These are phyloP conservation scores for Ariopsis seemanni DNA, from an alignment of 2,113 vertebrate genomes.

Conservation along the genomic window DNA sequence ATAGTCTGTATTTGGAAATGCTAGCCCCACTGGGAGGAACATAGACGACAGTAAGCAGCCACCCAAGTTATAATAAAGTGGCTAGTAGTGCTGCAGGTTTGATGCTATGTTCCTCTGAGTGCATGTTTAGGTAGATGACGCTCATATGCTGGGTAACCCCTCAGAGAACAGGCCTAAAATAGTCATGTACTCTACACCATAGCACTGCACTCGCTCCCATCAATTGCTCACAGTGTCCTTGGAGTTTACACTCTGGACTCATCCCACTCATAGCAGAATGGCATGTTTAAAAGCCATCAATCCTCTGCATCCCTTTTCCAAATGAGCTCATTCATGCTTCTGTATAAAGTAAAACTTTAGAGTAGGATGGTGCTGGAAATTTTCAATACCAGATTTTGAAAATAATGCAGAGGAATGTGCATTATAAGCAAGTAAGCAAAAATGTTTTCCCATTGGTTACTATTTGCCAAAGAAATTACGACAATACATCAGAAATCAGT, in stretches of 20 bases:
- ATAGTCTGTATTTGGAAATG: conserved; percentile 52
- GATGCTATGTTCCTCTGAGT: conserved; percentile 45
- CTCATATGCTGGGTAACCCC: conserved; percentile 48
- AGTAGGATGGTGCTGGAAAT: neutral
- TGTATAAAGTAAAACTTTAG: conserved; percentile 17
- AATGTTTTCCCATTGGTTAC: neutral
- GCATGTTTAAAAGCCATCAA: conserved; percentile 47
- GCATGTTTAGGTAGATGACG: conserved; percentile 39
- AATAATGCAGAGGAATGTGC: neutral
- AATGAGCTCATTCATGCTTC: conserved; percentile 46
- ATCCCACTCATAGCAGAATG: conserved; percentile 48
- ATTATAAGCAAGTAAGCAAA: neutral
- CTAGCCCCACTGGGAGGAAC: neutral
- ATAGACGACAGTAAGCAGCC: conserved; percentile 48
- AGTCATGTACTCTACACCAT: conserved; percentile 67
- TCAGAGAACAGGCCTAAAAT: conserved; percentile 72
- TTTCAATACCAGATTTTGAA: neutral
- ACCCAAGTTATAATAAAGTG: conserved; percentile 29
- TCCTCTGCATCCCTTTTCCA: conserved; percentile 32
- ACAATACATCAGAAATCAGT: conserved; percentile 16
- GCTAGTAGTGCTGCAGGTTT: conserved; percentile 15
- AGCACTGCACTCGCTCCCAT: conserved; percentile 49
- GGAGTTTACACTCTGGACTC: conserved; percentile 64
- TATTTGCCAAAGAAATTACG: conserved; percentile 30
- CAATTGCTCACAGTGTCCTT: conserved; percentile 63